Conservation (phyloP, 2,888 invertebrate genomes). For the Acanthococcus lagerstroemiae region DNA sequence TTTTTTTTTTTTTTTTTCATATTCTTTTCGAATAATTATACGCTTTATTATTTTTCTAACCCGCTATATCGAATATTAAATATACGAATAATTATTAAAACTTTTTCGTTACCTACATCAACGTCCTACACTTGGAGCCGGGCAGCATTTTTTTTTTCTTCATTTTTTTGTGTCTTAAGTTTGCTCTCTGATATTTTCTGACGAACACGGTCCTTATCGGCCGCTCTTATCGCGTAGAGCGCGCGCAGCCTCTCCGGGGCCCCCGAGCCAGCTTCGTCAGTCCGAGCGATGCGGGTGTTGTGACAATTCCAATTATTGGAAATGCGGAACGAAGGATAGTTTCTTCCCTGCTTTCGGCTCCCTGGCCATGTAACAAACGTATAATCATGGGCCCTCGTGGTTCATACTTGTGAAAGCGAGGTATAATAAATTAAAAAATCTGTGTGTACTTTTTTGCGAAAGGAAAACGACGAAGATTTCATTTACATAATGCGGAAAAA, state of each 20-base stretch:
- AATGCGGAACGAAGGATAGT: background rate
- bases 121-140: conserved; percentile 21
- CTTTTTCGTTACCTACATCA: conserved; percentile 25
- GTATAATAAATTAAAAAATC: background rate
- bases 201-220: background rate
- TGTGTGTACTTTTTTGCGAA: background rate
- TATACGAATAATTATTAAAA: conserved; percentile 24
- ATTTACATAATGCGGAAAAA: background rate
- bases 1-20: background rate
- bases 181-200: background rate
- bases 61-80: conserved; percentile 25
- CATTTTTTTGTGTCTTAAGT: too few relatives aligned
- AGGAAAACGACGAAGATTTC: background rate
- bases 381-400: background rate
- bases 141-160: background rate
- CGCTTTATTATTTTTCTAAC: conserved; percentile 26
- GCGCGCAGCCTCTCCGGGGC: background rate
- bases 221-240: background rate
- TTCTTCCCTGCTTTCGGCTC: background rate
- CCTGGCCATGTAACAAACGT: background rate
- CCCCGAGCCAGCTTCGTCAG: background rate
- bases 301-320: conserved; percentile 21
- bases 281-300: conserved; percentile 16
- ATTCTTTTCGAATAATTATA: conserved; percentile 20
- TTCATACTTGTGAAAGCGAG: background rate